Conservation (phyloP, 2,888 invertebrate genomes). For the Carabus problematicus region DNA sequence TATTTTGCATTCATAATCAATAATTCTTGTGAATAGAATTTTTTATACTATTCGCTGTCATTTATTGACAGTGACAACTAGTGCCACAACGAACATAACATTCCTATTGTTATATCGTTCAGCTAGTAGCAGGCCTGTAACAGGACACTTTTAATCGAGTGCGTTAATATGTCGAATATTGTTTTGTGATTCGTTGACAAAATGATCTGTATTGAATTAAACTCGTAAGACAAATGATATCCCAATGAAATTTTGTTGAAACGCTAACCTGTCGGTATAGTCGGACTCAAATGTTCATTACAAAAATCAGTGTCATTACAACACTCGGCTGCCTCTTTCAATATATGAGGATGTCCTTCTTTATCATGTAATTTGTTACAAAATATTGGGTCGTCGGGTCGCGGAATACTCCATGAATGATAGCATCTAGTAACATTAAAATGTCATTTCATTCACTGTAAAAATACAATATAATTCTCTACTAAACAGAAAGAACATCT, state of each 20-base stretch:
- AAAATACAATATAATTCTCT: not conserved
- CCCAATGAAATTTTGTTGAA: not conserved
- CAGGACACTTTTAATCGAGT: too few species aligned
- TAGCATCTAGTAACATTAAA: constrained; percentile 7
- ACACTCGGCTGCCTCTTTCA: constrained; percentile 63
- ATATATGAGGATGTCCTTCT: constrained; percentile 20
- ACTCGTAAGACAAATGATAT: not conserved
- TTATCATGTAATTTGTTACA: constrained; percentile 9
- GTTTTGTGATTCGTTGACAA: too few species aligned
- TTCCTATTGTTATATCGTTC: too few species aligned
- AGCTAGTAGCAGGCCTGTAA: too few species aligned
- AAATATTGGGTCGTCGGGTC: constrained; percentile 18
- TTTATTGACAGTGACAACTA: too few species aligned
- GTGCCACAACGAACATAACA: too few species aligned
- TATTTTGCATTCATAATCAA: too few species aligned
- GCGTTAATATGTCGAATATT: too few species aligned
- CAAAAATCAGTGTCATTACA: constrained; percentile 74
- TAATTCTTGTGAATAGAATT: too few species aligned
- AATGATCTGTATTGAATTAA: too few species aligned
- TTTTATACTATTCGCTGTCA: too few species aligned
- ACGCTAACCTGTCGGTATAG: constrained; percentile 48
- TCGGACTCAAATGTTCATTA: constrained; percentile 64
- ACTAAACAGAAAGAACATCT: constrained; percentile 22
- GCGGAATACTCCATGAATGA: constrained; percentile 20
- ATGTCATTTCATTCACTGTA: constrained; percentile 8